A percentile compares a stretch with the other conserved stretches of the same genome.
Conservation (phyloP, 2,797 vertebrate species). For the Hydrophis major region DNA sequence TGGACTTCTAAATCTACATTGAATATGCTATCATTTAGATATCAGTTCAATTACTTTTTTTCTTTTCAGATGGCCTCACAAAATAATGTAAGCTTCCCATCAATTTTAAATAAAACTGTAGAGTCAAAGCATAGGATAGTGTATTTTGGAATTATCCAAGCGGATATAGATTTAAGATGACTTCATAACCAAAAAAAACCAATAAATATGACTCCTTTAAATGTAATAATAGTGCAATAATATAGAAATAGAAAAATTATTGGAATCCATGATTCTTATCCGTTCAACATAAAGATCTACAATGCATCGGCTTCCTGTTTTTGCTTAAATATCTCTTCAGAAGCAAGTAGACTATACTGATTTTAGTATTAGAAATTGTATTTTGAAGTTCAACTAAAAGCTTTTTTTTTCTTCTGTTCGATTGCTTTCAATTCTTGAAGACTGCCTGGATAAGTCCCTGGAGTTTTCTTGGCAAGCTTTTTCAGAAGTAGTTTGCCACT, state of each 20-base stretch:
- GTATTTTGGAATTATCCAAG: background rate
- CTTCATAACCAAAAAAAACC: background rate
- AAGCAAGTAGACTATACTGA: background rate
- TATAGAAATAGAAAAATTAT: background rate
- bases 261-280: background rate
- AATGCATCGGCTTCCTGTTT: background rate
- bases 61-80: background rate
- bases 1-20: background rate
- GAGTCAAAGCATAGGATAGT: background rate
- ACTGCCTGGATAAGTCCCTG: background rate
- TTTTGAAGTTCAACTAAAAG: background rate
- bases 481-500: background rate
- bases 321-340: background rate
- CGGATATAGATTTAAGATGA: background rate
- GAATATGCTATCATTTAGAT: background rate
- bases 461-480: background rate
- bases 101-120: background rate
- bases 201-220: background rate
- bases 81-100: background rate
- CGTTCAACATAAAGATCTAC: background rate
- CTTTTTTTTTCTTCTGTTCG: background rate
- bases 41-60: background rate
- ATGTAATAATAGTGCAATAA: background rate
- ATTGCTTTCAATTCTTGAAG: background rate
- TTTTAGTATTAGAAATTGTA: background rate